phyloP scores from a whole-genome alignment of 2,888 invertebrate genomes.

The Cepaea hortensis region DNA sequence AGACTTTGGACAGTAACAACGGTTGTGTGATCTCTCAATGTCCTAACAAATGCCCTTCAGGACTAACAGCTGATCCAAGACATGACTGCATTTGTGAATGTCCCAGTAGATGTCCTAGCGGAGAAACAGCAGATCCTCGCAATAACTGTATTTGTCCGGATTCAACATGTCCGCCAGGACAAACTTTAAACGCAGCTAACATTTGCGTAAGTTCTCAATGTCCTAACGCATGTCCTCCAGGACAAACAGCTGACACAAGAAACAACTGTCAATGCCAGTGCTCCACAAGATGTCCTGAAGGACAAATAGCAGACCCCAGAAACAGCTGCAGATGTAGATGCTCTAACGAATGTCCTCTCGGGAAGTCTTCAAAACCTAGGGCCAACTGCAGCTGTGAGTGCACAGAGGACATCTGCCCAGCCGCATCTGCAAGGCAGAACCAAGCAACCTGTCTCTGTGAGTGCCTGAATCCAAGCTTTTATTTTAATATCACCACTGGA shows the following conservation, averaged over 20 bases:
- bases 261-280: background rate
- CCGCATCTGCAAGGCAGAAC: background rate
- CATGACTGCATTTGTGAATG: background rate
- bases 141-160: background rate
- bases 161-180: background rate
- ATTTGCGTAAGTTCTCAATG: too few relatives aligned
- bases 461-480: background rate
- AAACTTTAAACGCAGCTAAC: too few relatives aligned
- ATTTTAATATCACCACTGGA: background rate
- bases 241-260: background rate
- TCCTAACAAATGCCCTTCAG: background rate
- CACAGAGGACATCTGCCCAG: conserved; percentile 14
- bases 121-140: background rate
- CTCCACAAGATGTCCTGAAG: background rate
- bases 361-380: background rate
- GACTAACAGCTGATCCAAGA: too few relatives aligned
- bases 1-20: background rate
- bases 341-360: background rate
- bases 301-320: background rate
- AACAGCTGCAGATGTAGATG: conserved; percentile 1
- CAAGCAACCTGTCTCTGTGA: background rate
- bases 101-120: background rate
- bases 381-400: conserved; percentile 1
- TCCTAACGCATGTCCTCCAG: too few relatives aligned
- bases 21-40: background rate